Base-by-base conservation (phyloP, 2,797 vertebrate species). In the Melanogrammus aeglefinus region DNA sequence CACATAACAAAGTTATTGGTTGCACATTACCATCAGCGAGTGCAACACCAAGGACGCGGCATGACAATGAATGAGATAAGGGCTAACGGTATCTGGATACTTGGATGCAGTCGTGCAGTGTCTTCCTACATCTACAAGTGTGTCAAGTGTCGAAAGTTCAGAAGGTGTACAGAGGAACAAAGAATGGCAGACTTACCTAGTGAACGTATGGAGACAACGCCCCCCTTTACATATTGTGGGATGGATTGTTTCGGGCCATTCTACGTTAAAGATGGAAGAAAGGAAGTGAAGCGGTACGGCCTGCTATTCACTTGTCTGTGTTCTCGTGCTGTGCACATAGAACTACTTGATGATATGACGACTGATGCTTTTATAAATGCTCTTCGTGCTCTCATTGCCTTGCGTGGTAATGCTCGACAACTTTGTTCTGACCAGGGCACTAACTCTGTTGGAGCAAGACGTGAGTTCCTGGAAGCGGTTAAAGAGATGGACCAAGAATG, bases 401-500 rank as follows among this genome's bases (percentile, higher is more conserved):
- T 77, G 29, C 29, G 79, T 36, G 76, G 76, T 10, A 44, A 72
- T 18, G 71, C 36, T 33, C 16, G 71, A 72, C 74, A 76, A 10
- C 8, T 79, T 8, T 63, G 57, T 27, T 73, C 71, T 76, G 80
- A 82, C 51, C 75, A 74, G 66, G 80, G 77, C 7, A 41, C 78
- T 6, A 75, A 82, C 3, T 83, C 79, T 39, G 29, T 76, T 29
- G 66, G 78, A 8, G 76, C 78, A 41, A 77, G 21, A 69, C 33
- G 24, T 7, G 76, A 85, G 29, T 72, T 83, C 27, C 0, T 76
- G 0, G 47, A 77, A 39, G 38, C 78, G 6, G 0, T 80, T 1
- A 81, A 83, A 0, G 78, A 78, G n/a, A 76, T 81, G 78, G 13
- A 81, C 1, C 33, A 83, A 76, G 76, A 83, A 72, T 4, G 24